A percentile compares a stretch with the other conserved stretches of the same genome.
Conservation (phyloP, 2,888 invertebrate species). For the Sesia bembeciformis region DNA sequence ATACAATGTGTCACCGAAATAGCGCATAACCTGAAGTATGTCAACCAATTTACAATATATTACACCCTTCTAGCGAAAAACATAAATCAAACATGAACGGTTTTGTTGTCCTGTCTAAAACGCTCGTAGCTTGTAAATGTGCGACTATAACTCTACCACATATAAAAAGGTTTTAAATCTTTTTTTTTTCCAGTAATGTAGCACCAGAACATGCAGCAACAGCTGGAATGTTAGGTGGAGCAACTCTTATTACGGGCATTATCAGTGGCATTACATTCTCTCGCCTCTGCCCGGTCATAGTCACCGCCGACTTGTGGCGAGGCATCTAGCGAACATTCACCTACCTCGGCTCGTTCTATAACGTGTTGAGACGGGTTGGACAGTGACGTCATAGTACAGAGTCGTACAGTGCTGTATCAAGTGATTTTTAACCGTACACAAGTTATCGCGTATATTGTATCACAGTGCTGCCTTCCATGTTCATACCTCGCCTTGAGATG, state of each 20-base stretch:
- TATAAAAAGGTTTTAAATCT: neutral
- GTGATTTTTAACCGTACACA: neutral
- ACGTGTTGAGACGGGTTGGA: neutral
- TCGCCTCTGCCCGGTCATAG: constrained; percentile 78
- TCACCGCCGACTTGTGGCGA: constrained; percentile 34
- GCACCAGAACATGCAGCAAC: constrained; percentile 86
- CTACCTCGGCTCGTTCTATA: neutral
- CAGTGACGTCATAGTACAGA: neutral
- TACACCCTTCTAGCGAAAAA: too few relatives aligned
- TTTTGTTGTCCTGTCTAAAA: too few relatives aligned
- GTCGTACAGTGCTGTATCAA: neutral
- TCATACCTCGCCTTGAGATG: too few relatives aligned
- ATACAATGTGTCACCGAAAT: too few relatives aligned
- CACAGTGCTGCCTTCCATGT: too few relatives aligned
- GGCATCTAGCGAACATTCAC: constrained; percentile 34
- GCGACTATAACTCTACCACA: too few relatives aligned
- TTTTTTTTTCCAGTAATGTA: constrained; percentile 78
- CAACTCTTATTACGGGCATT: constrained; percentile 92
- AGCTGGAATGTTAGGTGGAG: constrained; percentile 98
- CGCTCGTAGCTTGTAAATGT: too few relatives aligned
- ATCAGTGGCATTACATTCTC: constrained; percentile 86
- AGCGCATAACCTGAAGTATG: too few relatives aligned
- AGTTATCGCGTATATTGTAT: too few relatives aligned
- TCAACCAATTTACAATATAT: too few relatives aligned
- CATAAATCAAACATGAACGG: too few relatives aligned